Percentiles rank a stretch among this genome's conserved stretches.
Conservation (phyloP, 2,113 vertebrate genomes). For the Festucalex cinctus region DNA sequence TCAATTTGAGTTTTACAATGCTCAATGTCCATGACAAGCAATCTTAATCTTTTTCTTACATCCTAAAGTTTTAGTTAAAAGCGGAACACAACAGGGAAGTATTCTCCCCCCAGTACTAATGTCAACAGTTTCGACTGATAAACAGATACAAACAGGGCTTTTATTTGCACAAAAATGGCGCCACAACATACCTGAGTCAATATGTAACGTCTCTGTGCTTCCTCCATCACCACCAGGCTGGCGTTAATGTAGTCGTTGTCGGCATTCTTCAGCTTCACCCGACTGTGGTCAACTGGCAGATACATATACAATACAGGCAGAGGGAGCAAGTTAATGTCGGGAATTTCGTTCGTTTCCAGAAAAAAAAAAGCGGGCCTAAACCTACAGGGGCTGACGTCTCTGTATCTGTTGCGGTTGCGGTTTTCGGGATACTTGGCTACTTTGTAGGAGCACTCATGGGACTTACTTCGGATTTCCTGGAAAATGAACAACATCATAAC, state of each 20-base stretch:
- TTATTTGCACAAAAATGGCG: background rate
- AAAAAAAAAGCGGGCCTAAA: conserved; percentile 32
- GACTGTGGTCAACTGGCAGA: conserved; percentile 98
- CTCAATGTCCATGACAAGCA: background rate
- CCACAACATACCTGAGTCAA: conserved; percentile 84
- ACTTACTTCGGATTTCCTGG: conserved; percentile 93
- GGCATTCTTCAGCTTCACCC: conserved; percentile 85
- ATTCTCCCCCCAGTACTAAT: background rate
- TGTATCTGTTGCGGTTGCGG: conserved; percentile 95
- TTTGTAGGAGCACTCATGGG: conserved; percentile 87
- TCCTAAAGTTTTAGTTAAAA: too few relatives aligned
- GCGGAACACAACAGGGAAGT: background rate
- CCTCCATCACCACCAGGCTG: conserved; percentile 87
- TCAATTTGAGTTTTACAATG: too few relatives aligned
- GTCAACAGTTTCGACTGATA: background rate
- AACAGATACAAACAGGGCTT: too few relatives aligned
- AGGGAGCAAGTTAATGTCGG: background rate
- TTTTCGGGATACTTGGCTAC: conserved; percentile 96
- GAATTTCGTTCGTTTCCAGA: background rate
- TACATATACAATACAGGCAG: too few relatives aligned
- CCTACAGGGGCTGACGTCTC: conserved; percentile 98
- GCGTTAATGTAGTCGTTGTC: conserved; percentile 99
- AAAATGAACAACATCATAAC: conserved; percentile 15
- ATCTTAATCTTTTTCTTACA: background rate
- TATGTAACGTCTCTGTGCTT: conserved; percentile 91